Evolutionary conservation across 2,888 invertebrate genomes (phyloP).

Genomic region (Antheraea assamensis): DNA sequence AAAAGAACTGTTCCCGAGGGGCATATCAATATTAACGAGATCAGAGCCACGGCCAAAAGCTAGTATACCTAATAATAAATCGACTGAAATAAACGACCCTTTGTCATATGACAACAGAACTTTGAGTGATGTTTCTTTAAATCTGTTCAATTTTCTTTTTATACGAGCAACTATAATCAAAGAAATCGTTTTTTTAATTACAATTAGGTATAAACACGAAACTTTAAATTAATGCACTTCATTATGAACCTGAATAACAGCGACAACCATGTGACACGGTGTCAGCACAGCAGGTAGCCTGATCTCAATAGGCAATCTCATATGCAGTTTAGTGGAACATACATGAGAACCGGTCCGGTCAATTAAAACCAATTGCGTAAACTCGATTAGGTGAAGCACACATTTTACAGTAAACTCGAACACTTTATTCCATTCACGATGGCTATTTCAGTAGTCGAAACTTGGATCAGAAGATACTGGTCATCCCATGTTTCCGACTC

Average conservation of each 20-base stretch:
- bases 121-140: not conserved
- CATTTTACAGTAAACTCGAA: slow-evolving; percentile 18
- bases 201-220: not conserved
- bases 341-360: slow-evolving; percentile 32
- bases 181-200: not conserved
- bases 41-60: too few species aligned
- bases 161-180: not conserved
- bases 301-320: slow-evolving; percentile 8
- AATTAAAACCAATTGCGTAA: slow-evolving; percentile 53
- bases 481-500: too few species aligned
- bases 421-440: slow-evolving; percentile 1
- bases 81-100: not conserved
- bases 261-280: not conserved
- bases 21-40: too few species aligned
- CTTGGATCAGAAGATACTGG: not conserved
- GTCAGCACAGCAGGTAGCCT: not conserved
- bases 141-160: too few species aligned
- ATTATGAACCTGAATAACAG: not conserved
- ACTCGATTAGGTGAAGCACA: slow-evolving; percentile 42
- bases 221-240: not conserved
- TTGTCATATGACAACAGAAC: not conserved
- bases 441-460: not conserved
- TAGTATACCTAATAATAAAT: not conserved
- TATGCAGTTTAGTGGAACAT: slow-evolving; percentile 7
- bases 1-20: too few species aligned